Evolutionary conservation across 2,888 invertebrate species (phyloP).

Genomic region (Chelonus formosanus): DNA sequence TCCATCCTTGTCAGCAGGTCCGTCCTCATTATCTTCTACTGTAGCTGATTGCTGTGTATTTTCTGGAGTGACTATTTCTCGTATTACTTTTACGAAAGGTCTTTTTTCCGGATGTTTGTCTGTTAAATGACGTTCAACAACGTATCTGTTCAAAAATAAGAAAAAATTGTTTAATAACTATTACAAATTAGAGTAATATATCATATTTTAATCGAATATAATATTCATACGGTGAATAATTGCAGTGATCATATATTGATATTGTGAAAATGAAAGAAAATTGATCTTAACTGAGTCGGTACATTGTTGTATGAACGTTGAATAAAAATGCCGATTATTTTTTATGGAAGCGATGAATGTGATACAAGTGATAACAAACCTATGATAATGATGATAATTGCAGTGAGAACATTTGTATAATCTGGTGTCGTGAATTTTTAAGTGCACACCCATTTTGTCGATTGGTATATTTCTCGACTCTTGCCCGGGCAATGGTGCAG

Average conservation of each 20-base stretch:
- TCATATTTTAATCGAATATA: too few relatives aligned
- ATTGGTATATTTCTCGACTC: conserved; percentile 66
- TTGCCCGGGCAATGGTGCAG: conserved; percentile 68
- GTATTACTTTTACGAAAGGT: conserved; percentile 65
- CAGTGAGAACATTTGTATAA: conserved; percentile 80
- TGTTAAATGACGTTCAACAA: conserved; percentile 74
- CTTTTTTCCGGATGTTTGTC: conserved; percentile 71
- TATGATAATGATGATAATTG: conserved; percentile 72
- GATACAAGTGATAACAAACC: conserved; percentile 49
- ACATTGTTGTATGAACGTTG: too few relatives aligned
- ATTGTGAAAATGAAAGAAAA: too few relatives aligned
- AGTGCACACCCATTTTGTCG: conserved; percentile 75
- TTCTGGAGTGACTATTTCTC: conserved; percentile 62
- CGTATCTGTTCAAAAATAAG: conserved; percentile 58
- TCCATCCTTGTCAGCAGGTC: conserved; percentile 61
- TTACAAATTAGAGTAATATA: background rate
- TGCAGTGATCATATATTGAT: too few relatives aligned
- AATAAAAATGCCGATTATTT: background rate
- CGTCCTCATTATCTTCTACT: conserved; percentile 53
- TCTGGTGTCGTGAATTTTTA: conserved; percentile 78
- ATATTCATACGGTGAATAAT: too few relatives aligned
- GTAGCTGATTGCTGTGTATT: conserved; percentile 45
- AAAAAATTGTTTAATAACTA: background rate
- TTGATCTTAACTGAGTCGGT: too few relatives aligned
- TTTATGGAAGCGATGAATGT: background rate